Base-by-base conservation (phyloP, 1,140 invertebrate genomes). In the Diachasmimorpha longicaudata region DNA sequence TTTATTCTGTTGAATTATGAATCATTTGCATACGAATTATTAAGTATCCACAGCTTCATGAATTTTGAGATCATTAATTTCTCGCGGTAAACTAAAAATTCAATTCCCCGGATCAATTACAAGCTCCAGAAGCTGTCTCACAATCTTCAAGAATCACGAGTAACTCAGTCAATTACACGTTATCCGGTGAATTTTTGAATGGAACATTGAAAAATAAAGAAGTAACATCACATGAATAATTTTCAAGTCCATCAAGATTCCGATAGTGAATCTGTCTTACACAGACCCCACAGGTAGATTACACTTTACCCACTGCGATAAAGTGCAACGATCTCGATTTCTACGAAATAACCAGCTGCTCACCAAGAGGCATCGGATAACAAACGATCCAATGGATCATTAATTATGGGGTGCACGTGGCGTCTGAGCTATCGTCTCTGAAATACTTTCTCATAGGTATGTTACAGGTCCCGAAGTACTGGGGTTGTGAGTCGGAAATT, bases 181-280 rank as follows among this genome's bases (percentile, higher is more conserved):
- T 46, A 72, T 63, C 76, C 9, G 75, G 78, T 70, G 58, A 77
- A 81, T 77, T 80, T 82, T 72, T 70, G 63, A 68, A 16, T 68
- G 42, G 76, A 81, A 79, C 79, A 76, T 71, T 79, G 80, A 81
- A 75, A 70, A 75, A 78, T 4, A 21, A 58, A 58, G 16, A 21
- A 6, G 16, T 21, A 58, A 63, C 23, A 66, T 72, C 73, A 69
- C 74, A 73, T 48, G 58, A 63, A 75, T 74, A 75, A 73, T 81
- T 79, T 77, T 80, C 70, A 69, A 71, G 39, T 44, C 48, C 39
- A 16, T 31, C 37, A 73, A 80, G 80, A 25, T 23, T 63, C 58
- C 58, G 31, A 63, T 63, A 63, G 19, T 63, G 58, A 63, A 25
- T 63, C 58, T 63, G 58, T 63, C 58, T 63, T 63, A 25, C 58